Percentiles rank a stretch among this genome's conserved stretches.
These are phyloP conservation scores for Prunella strophiata DNA, from an alignment of 2,797 vertebrate genomes.

Conservation along the genomic window DNA sequence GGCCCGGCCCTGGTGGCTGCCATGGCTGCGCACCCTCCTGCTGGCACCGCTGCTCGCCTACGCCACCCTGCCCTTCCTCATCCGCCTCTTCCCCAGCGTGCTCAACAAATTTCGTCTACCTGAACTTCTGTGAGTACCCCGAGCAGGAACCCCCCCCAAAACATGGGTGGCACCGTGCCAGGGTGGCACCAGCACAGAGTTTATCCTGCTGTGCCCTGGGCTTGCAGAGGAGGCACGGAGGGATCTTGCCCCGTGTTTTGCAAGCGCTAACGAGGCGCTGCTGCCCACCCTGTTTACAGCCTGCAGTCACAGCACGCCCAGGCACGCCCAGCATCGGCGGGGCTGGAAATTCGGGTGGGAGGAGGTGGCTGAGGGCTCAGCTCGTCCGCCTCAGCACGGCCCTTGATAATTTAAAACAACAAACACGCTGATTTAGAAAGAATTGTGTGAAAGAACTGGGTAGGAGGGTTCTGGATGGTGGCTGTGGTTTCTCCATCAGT, in stretches of 20 bases:
- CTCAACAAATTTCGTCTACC: slow-evolving; percentile 78
- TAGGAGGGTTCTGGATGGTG: background rate
- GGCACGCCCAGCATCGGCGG: background rate
- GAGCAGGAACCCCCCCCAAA: background rate
- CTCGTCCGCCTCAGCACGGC: accelerated
- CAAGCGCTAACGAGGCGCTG: background rate
- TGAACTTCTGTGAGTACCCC: slow-evolving; percentile 84
- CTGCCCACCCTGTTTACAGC: background rate
- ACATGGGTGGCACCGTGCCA: accelerated
- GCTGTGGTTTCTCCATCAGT: background rate
- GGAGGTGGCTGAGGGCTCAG: background rate
- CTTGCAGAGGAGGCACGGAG: background rate
- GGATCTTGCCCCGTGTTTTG: background rate
- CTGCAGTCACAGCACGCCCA: background rate
- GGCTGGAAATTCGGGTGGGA: background rate
- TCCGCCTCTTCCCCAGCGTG: slow-evolving; percentile 77
- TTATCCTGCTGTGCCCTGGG: background rate
- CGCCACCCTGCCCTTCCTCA: background rate
- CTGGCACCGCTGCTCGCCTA: slow-evolving; percentile 53
- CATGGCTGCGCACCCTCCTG: slow-evolving; percentile 46
- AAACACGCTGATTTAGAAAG: background rate
- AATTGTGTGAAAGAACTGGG: accelerated
- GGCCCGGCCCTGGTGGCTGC: background rate
- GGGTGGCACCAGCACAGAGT: background rate
- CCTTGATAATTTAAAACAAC: background rate